Percentiles rank a stretch among this genome's conserved stretches.
Conservation (phyloP, 2,797 vertebrate species). For the Epinephelus awoara region DNA sequence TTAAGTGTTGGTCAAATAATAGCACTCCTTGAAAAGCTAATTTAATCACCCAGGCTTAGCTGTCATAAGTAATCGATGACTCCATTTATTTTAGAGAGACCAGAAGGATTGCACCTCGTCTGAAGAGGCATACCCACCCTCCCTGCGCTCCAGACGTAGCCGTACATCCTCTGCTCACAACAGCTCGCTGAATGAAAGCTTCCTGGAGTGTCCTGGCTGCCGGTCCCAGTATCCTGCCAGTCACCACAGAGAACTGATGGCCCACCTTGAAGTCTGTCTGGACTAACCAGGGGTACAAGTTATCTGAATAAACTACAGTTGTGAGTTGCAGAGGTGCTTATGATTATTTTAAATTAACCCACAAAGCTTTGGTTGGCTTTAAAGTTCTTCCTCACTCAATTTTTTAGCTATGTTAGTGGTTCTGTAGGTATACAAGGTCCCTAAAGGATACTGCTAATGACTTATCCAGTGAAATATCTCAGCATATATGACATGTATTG, state of each 20-base stretch:
- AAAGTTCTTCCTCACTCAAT: neutral
- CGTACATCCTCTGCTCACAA: conserved; percentile 17
- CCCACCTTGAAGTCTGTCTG: conserved; percentile 89
- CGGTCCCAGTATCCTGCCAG: conserved; percentile 84
- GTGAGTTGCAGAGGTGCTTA: conserved; percentile 1
- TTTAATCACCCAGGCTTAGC: neutral
- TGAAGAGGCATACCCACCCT: conserved; percentile 52
- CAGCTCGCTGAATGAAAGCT: conserved; percentile 86
- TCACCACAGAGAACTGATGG: conserved; percentile 88
- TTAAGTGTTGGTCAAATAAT: conserved; percentile 1
- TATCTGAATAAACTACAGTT: conserved; percentile 39
- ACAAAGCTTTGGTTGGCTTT: neutral
- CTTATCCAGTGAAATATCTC: too few relatives aligned
- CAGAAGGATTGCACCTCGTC: conserved; percentile 42
- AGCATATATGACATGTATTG: too few relatives aligned
- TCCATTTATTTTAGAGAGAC: conserved; percentile 74
- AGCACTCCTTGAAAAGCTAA: neutral
- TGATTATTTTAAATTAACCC: conserved; percentile 1
- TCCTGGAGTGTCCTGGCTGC: conserved; percentile 91
- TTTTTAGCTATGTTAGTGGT: too few relatives aligned
- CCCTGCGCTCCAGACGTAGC: conserved; percentile 2
- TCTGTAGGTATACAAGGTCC: neutral
- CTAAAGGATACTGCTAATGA: too few relatives aligned
- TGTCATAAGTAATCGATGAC: conserved; percentile 14
- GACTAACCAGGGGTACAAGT: conserved; percentile 30